Evolutionary conservation across 2,888 invertebrate species (phyloP).

Genomic region (Aspidiotus destructor): DNA sequence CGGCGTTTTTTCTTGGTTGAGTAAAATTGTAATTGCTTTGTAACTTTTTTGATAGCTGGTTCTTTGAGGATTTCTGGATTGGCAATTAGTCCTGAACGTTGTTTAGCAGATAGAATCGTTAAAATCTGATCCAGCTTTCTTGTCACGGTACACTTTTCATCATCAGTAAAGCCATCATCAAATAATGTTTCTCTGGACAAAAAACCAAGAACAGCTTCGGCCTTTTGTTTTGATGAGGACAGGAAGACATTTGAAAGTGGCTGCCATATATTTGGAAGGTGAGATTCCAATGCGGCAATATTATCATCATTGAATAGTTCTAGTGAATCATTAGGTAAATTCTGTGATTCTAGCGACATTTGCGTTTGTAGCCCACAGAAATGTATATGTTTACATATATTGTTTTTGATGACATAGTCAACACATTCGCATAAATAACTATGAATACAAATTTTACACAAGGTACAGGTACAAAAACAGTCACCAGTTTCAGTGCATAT

Average conservation of each 20-base stretch:
- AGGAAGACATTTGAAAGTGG: not conserved
- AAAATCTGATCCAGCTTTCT: not conserved
- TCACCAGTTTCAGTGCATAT: conserved; percentile 3
- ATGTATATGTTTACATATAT: conserved; percentile 28
- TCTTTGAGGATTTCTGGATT: not conserved
- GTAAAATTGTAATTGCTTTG: conserved; percentile 13
- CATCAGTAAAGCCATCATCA: not conserved
- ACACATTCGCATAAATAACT: conserved; percentile 22
- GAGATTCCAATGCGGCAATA: not conserved
- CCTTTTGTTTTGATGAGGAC: not conserved
- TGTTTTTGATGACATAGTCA: conserved; percentile 21
- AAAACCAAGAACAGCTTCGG: conserved; percentile 1
- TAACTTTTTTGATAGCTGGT: not conserved
- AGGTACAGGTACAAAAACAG: conserved; percentile 9
- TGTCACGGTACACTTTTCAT: not conserved
- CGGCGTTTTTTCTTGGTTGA: conserved; percentile 18
- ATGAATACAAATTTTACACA: conserved; percentile 20
- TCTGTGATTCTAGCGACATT: not conserved
- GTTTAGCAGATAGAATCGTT: not conserved
- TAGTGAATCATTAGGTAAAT: not conserved
- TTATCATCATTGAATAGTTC: not conserved
- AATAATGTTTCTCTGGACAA: not conserved
- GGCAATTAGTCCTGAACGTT: not conserved
- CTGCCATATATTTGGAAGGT: not conserved
- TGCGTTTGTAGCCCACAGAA: too few species aligned